Conservation (phyloP, 2,797 vertebrate genomes). For the Fistularia commersonii region DNA sequence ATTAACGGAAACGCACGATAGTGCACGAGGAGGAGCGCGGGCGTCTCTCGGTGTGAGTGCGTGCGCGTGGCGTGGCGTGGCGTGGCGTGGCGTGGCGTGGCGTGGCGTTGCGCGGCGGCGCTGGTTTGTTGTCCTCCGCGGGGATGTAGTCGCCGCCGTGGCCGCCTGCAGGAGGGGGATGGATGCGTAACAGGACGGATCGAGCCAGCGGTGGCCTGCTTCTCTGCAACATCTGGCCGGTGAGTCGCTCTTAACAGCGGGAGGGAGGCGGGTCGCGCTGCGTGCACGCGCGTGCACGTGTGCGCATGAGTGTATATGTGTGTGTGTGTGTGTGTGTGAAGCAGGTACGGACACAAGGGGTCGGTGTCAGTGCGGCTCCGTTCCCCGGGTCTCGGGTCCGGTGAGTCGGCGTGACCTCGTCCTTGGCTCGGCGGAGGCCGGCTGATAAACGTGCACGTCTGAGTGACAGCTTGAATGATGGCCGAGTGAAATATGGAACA, state of each 20-base stretch:
- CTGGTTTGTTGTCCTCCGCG: slow-evolving; percentile 31
- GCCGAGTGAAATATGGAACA: slow-evolving; percentile 7
- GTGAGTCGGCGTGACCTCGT: slow-evolving; percentile 59
- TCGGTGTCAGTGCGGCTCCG: slow-evolving; percentile 15
- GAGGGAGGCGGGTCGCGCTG: slow-evolving; percentile 4
- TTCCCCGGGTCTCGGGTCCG: slow-evolving; percentile 21
- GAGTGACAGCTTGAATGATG: slow-evolving; percentile 10
- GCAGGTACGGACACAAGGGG: background rate
- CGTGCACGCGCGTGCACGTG: background rate
- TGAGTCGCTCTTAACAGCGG: slow-evolving; percentile 49
- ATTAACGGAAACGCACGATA: slow-evolving; percentile 1
- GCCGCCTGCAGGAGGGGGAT: slow-evolving; percentile 44
- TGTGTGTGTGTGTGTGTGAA: background rate
- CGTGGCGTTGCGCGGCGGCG: too few species aligned
- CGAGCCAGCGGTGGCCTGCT: slow-evolving; percentile 70
- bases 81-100: too few species aligned
- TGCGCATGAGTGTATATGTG: background rate
- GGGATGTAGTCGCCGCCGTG: slow-evolving; percentile 54
- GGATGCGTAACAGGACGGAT: slow-evolving; percentile 59
- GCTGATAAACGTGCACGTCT: slow-evolving; percentile 19
- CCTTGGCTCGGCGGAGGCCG: slow-evolving; percentile 45
- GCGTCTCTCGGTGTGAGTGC: too few species aligned
- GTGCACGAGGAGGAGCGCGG: slow-evolving; percentile 10
- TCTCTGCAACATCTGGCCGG: slow-evolving; percentile 70
- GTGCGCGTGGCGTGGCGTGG: too few species aligned